phyloP scores from a whole-genome alignment of 2,888 invertebrate genomes.

The Smittia sp. region DNA sequence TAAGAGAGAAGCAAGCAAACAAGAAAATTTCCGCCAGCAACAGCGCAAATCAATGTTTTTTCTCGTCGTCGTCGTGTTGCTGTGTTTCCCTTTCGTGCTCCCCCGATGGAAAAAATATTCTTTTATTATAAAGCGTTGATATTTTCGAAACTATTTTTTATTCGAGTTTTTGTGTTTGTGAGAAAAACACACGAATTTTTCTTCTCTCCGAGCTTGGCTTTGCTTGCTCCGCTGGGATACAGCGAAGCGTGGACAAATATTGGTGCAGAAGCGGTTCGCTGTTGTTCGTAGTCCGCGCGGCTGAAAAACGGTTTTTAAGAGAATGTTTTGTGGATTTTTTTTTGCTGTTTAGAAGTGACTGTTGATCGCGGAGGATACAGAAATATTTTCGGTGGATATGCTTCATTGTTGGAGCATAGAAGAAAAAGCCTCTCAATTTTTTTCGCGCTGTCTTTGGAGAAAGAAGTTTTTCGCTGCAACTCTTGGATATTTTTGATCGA shows the following conservation, averaged over 20 bases:
- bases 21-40: conserved; percentile 13
- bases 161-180: conserved; percentile 41
- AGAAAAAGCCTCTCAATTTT: not conserved
- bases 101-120: conserved; percentile 37
- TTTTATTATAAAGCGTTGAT: conserved; percentile 42
- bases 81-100: conserved; percentile 34
- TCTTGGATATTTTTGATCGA: not conserved
- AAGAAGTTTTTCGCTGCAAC: conserved; percentile 7
- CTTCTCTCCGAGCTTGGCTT: not conserved
- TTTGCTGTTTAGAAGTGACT: conserved; percentile 2
- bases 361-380: conserved; percentile 10
- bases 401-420: not conserved
- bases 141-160: conserved; percentile 41
- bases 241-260: conserved; percentile 4
- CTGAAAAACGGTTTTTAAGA: conserved; percentile 12
- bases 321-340: conserved; percentile 8
- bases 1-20: conserved; percentile 7
- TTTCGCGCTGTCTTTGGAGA: not conserved
- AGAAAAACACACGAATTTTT: conserved; percentile 40
- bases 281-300: not conserved
- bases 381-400: conserved; percentile 5
- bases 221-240: not conserved
- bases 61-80: conserved; percentile 16
- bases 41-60: conserved; percentile 30
- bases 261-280: not conserved